These are phyloP conservation scores for Paguma larvata DNA, from an alignment of 2,797 vertebrate species.

Conservation along the genomic window DNA sequence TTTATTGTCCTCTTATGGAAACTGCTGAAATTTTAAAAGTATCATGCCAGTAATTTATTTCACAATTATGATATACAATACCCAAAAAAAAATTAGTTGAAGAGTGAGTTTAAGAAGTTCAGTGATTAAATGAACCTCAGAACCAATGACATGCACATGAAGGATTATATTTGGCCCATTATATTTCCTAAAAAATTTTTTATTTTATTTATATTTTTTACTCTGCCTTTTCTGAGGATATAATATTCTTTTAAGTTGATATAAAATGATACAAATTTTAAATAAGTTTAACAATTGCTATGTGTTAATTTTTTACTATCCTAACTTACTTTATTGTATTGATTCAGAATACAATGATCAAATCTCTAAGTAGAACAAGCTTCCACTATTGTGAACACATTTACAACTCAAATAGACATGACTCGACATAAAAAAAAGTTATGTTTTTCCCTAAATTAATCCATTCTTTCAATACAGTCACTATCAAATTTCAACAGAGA, in stretches of 20 bases:
- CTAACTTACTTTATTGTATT: not conserved
- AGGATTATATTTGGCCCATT: not conserved
- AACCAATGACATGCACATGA: not conserved
- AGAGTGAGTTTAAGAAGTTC: not conserved
- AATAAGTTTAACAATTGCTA: not conserved
- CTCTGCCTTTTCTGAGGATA: not conserved
- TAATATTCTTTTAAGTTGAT: not conserved
- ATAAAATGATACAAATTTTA: not conserved
- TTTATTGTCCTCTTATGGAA: not conserved
- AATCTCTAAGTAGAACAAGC: not conserved
- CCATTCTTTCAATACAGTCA: not conserved
- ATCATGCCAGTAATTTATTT: not conserved
- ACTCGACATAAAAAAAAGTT: not conserved
- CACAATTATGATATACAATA: not conserved
- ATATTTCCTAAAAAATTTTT: not conserved
- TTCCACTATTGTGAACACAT: not conserved
- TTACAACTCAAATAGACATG: not conserved
- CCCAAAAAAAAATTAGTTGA: not conserved
- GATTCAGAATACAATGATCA: conserved; percentile 24
- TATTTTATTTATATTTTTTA: not conserved
- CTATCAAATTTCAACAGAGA: not conserved
- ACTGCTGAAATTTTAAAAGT: conserved; percentile 4
- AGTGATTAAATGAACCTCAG: conserved; percentile 48
- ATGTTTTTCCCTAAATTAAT: not conserved
- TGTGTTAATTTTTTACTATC: not conserved